Base-by-base conservation (phyloP, 1,140 invertebrate species). In the Hermetia illucens region DNA sequence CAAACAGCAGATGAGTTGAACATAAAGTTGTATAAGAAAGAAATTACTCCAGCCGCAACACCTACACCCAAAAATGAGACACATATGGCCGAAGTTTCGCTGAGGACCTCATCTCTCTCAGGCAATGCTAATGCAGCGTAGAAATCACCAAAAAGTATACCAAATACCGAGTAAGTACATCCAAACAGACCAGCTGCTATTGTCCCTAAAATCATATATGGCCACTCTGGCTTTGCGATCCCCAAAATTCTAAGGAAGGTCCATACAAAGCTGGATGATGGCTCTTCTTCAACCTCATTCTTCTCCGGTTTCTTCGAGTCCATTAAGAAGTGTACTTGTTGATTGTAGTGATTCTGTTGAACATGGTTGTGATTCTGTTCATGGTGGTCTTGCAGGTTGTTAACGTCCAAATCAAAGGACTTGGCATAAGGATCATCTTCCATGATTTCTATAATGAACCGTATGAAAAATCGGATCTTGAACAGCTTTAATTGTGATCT, bases 61-160 rank as follows among this genome's bases (percentile, higher is more conserved):
- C 83, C 74, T 59, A 82, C 72, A 48, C 77, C 41, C 40, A 82
- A 63, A 65, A 85, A 71, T 50, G 70, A 58, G 2, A 82, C 54
- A 3, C 77, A 73, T 44, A 82, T 82, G 1, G 66, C 58, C 10
- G 76, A 64, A 0, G 78, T 78, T 40, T 77, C 61, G 0, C 52
- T 30, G 3, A 69, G 60, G 1, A 84, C 72, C 40, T 65, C 63
- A 2, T 72, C 58, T 4, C 70, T 59, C 35, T 82, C 70, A 3
- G 52, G 62, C 50, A 39, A 73, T 61, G 45, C 48, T 17, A 62
- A 39, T 0, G 55, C 52, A 41, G 76, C 76, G 39, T 85, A 71
- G 20, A 91, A 75, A 50, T 90, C 80, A 19, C 85, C 83, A 51
- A 92, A 82, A 0, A 92, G 53, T 6, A 93, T 64, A 1, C 85